Evolutionary conservation across 53 echinoderm and acorn worm genomes (phyloP).

Genomic region (Luidia sarsii): DNA sequence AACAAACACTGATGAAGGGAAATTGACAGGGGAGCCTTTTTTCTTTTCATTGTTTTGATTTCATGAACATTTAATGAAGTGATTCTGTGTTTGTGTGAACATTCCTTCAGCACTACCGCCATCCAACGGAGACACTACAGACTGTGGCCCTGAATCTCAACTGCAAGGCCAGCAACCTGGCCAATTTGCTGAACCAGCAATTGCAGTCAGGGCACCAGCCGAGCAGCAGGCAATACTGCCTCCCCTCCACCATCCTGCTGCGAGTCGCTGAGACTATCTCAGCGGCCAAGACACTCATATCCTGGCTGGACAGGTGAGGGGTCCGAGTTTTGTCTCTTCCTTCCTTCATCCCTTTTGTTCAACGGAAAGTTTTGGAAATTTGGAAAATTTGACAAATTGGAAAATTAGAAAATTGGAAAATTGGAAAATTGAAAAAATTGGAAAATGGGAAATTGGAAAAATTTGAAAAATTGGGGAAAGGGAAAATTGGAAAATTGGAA

Average conservation of each 20-base stretch:
- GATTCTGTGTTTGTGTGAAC: too few relatives aligned
- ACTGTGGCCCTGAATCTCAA: slow-evolving; percentile 78
- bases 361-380: not conserved
- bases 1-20: too few relatives aligned
- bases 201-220: slow-evolving; percentile 17
- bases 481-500: too few relatives aligned
- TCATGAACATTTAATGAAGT: too few relatives aligned
- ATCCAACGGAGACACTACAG: slow-evolving; percentile 79
- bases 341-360: not conserved
- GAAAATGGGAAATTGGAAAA: not conserved
- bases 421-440: too few relatives aligned
- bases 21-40: too few relatives aligned
- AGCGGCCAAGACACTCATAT: slow-evolving; percentile 77
- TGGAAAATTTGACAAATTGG: too few relatives aligned
- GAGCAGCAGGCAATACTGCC: slow-evolving; percentile 29
- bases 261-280: slow-evolving; percentile 81
- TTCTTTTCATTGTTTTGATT: too few relatives aligned
- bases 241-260: slow-evolving; percentile 68
- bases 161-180: slow-evolving; percentile 70
- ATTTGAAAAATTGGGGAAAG: too few relatives aligned
- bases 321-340: not conserved
- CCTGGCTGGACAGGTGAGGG: slow-evolving; percentile 88
- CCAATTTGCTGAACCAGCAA: slow-evolving; percentile 55
- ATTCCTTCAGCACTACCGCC: slow-evolving; percentile 71
- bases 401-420: too few relatives aligned